A percentile compares a stretch with the other conserved stretches of the same genome.
Conservation (phyloP, 2,797 vertebrate species). For the Smutsia gigantea region DNA sequence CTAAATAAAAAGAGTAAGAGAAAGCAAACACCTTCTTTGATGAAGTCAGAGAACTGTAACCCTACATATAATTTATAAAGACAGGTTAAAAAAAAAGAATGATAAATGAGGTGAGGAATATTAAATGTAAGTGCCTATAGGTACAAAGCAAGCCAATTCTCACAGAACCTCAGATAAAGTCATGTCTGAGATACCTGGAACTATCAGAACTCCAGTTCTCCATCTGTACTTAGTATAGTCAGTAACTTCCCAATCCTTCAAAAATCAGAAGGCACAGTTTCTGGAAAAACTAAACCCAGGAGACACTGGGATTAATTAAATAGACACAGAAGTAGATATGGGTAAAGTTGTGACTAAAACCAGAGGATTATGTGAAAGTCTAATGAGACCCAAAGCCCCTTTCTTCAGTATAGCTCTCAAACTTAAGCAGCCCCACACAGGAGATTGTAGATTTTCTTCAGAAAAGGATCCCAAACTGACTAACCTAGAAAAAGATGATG, state of each 20-base stretch:
- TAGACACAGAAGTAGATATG: neutral
- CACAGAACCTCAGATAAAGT: neutral
- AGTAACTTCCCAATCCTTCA: neutral
- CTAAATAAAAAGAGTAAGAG: neutral
- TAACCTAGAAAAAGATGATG: neutral
- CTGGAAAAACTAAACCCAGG: conserved; percentile 38
- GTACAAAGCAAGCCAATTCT: neutral
- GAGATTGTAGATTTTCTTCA: neutral
- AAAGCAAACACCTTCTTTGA: neutral
- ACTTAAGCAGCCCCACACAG: neutral
- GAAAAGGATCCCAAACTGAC: neutral
- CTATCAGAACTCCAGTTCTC: conserved; percentile 9
- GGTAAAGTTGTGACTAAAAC: neutral
- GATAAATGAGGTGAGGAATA: neutral
- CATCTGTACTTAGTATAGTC: neutral
- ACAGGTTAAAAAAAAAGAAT: neutral
- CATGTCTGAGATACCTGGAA: neutral
- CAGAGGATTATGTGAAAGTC: neutral
- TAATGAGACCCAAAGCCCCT: neutral
- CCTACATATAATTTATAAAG: neutral
- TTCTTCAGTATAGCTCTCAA: conserved; percentile 27
- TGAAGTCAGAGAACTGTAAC: neutral
- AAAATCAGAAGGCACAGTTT: conserved; percentile 14
- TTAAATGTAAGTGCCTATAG: neutral
- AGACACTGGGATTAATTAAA: neutral